Evolutionary conservation across 64 coral and sea anemone species (phyloP).

Genomic region (Platygyra sinensis): DNA sequence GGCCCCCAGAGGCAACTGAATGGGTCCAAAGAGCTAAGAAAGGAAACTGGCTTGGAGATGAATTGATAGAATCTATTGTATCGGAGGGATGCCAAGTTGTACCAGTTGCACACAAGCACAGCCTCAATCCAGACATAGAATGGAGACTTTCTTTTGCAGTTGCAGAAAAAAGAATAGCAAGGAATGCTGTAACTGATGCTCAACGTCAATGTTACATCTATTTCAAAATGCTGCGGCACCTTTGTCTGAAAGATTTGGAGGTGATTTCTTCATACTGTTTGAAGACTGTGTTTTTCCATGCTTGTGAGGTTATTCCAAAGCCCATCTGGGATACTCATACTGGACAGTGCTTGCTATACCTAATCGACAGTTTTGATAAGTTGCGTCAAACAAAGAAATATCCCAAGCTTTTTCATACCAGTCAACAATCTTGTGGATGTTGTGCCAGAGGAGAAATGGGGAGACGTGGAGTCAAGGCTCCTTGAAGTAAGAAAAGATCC

Average conservation of each 20-base stretch:
- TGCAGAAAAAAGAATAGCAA: slow-evolving; percentile 55
- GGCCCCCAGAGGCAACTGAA: slow-evolving; percentile 48
- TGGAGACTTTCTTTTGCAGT: slow-evolving; percentile 60
- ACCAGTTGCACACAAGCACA: slow-evolving; percentile 56
- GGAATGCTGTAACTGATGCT: slow-evolving; percentile 47
- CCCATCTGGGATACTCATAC: slow-evolving; percentile 31
- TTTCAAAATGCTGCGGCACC: slow-evolving; percentile 45
- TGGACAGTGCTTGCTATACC: slow-evolving; percentile 57
- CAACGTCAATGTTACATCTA: slow-evolving; percentile 62
- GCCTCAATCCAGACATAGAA: slow-evolving; percentile 57
- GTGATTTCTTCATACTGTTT: slow-evolving; percentile 58
- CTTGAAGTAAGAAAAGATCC: slow-evolving; percentile 58
- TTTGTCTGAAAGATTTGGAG: slow-evolving; percentile 60
- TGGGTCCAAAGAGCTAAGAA: slow-evolving; percentile 45
- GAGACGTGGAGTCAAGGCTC: slow-evolving; percentile 43
- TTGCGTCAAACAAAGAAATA: slow-evolving; percentile 40
- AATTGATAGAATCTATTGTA: slow-evolving; percentile 44
- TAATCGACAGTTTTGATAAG: slow-evolving; percentile 46
- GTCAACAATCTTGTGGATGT: slow-evolving; percentile 46
- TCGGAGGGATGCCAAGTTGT: slow-evolving; percentile 50
- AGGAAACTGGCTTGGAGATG: slow-evolving; percentile 47
- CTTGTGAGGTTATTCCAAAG: slow-evolving; percentile 57
- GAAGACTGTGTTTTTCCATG: slow-evolving; percentile 55
- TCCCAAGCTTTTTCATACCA: slow-evolving; percentile 40
- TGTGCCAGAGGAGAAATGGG: slow-evolving; percentile 46